These are phyloP conservation scores for Criorhina ranunculi DNA, from an alignment of 2,888 invertebrate species.

Conservation along the genomic window DNA sequence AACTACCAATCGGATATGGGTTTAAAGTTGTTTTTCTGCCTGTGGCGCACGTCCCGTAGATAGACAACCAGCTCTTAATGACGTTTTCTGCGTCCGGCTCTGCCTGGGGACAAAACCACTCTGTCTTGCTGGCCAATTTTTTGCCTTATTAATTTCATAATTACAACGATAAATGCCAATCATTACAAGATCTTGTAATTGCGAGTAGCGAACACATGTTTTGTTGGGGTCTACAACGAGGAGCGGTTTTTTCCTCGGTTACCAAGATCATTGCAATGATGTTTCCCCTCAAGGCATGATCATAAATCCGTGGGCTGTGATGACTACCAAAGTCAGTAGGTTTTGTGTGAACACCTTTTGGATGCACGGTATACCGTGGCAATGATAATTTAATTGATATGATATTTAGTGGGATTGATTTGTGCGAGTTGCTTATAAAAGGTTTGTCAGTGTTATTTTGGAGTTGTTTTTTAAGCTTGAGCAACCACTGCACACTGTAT, in stretches of 20 bases:
- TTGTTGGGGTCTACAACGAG: conserved; percentile 49
- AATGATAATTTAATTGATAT: conserved; percentile 46
- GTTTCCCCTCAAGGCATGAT: conserved; percentile 59
- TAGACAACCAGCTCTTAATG: conserved; percentile 66
- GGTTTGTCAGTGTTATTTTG: conserved; percentile 31
- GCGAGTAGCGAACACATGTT: conserved; percentile 72
- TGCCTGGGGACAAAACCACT: conserved; percentile 54
- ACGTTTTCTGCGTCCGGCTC: conserved; percentile 52
- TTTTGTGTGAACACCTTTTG: conserved; percentile 52
- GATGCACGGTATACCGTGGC: conserved; percentile 15
- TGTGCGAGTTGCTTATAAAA: conserved; percentile 29
- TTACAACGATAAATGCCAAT: conserved; percentile 76
- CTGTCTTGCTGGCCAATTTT: conserved; percentile 58
- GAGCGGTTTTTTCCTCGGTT: conserved; percentile 42
- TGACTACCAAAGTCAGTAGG: conserved; percentile 67
- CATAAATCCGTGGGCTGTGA: conserved; percentile 55
- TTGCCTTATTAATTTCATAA: conserved; percentile 75
- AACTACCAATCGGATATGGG: conserved; percentile 60
- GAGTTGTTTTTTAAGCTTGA: too few relatives aligned
- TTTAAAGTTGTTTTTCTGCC: conserved; percentile 49
- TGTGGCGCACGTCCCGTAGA: conserved; percentile 47
- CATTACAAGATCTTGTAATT: conserved; percentile 76
- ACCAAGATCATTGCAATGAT: conserved; percentile 66
- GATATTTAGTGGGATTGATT: conserved; percentile 56
- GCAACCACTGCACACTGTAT: too few relatives aligned